Base-by-base conservation (phyloP, 2,113 vertebrate genomes). In the Onychostoma macrolepis region DNA sequence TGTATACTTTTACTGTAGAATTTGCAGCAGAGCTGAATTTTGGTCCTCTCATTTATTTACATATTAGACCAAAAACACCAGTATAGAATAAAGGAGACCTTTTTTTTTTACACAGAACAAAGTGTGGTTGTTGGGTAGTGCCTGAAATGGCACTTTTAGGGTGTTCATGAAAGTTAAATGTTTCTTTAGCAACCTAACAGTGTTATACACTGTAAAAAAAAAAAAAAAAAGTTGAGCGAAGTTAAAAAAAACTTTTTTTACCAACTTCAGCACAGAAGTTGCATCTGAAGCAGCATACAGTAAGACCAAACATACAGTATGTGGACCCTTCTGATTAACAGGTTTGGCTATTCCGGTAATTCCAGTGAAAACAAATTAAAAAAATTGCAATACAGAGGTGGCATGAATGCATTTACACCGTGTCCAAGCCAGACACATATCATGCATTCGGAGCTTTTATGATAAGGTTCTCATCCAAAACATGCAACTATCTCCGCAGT, bases 1-100 rank as follows among this genome's bases (percentile, higher is more conserved):
- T 80, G 75, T 77, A 33, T 81, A 43, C 48, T 80, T 80, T 61
- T 41, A 26, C n/a, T 67, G 61, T 48, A 67, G 80, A 4, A 61
- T 67, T 45, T 15, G 8, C 38, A 21, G 36, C 53, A 48, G 53
- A 65, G 2, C 19, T 41, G 19, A 30, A 17, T 48, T 83, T n/a
- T 50, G 11, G 30, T 48, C 2, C 7, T 82, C 17, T 43, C 6
- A 28, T 65, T 69, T 2, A 69, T 45, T 33, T 69, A 6, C 80
- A 48, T 69, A 45, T 33, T 33, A 24, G 41, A 69, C 11, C 9
- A 69, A 33, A 0, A 48, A 33, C 61, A 45, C 4, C n/a, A 83
- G 15, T 26, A 48, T 30, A 48, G 12, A 65, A 65, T 80, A 38
- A 63, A 26, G 19, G 2, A 4, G 0, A 9, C 10, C 28, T 36